Conservation (phyloP, 2,797 vertebrate species). For the Scarus forsteni region DNA sequence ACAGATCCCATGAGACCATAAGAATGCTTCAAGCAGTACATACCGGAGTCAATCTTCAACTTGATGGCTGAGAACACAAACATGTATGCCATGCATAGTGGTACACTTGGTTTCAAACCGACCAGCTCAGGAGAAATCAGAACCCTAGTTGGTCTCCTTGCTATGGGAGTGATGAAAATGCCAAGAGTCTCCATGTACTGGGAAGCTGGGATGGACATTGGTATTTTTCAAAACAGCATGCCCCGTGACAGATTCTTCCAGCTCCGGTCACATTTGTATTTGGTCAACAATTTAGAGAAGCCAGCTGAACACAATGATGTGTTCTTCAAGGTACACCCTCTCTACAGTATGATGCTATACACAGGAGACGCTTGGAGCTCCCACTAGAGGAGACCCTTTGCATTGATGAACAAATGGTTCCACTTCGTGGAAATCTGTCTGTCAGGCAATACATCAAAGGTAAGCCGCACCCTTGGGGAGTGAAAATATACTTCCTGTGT, state of each 20-base stretch:
- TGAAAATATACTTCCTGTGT: too few relatives aligned
- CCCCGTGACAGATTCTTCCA: background rate
- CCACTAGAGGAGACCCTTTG: too few relatives aligned
- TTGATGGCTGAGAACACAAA: background rate
- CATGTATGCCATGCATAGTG: background rate
- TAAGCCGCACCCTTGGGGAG: too few relatives aligned
- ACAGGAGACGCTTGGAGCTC: background rate
- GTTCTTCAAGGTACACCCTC: background rate
- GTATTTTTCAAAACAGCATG: slow-evolving; percentile 5
- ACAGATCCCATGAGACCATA: background rate
- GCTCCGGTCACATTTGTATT: background rate
- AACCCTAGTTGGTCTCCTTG: background rate
- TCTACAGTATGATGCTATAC: slow-evolving; percentile 1
- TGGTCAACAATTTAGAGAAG: slow-evolving; percentile 1
- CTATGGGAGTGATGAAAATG: background rate
- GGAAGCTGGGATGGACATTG: background rate
- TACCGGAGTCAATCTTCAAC: background rate
- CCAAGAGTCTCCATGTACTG: background rate
- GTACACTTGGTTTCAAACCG: background rate
- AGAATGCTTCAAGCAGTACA: background rate
- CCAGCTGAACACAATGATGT: background rate
- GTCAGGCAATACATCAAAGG: background rate
- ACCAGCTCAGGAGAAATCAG: too few relatives aligned
- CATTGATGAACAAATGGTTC: slow-evolving; percentile 1
- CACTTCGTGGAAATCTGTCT: background rate